These are phyloP conservation scores for Zaprionus capensis DNA, from an alignment of 1,140 invertebrate genomes.

Conservation along the genomic window DNA sequence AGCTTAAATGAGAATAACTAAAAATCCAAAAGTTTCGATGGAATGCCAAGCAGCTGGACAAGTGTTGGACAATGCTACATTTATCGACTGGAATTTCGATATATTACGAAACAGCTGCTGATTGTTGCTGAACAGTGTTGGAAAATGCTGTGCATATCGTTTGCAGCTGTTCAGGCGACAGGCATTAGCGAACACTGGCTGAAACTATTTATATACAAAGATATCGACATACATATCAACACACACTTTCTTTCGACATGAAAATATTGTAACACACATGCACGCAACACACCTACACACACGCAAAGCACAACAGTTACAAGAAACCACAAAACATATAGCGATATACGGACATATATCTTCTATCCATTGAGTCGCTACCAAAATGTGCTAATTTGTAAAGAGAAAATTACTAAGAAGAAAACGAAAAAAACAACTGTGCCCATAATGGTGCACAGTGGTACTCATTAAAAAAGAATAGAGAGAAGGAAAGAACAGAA, in stretches of 20 bases:
- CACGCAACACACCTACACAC: constrained; percentile 3
- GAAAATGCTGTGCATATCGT: not conserved
- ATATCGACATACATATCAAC: constrained; percentile 16
- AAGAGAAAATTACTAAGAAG: not conserved
- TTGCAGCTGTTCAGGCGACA: constrained; percentile 32
- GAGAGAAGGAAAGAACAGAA: not conserved
- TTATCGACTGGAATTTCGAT: not conserved
- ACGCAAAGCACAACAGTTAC: not conserved
- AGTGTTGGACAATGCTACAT: too few species aligned
- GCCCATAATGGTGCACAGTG: not conserved
- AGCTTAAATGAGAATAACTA: too few species aligned
- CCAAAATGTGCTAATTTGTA: constrained; percentile 2
- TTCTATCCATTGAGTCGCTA: not conserved
- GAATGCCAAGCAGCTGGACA: too few species aligned
- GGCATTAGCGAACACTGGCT: constrained; percentile 17
- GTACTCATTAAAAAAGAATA: not conserved
- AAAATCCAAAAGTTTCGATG: too few species aligned
- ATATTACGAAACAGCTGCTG: not conserved
- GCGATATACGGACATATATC: not conserved
- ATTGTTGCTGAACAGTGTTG: constrained; percentile 2
- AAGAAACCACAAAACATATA: not conserved
- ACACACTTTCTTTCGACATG: constrained; percentile 49
- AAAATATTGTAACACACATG: constrained; percentile 25
- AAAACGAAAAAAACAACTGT: not conserved
- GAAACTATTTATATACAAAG: constrained; percentile 35